phyloP scores from a whole-genome alignment of 2,797 vertebrate species.

The Spondyliosoma cantharus region DNA sequence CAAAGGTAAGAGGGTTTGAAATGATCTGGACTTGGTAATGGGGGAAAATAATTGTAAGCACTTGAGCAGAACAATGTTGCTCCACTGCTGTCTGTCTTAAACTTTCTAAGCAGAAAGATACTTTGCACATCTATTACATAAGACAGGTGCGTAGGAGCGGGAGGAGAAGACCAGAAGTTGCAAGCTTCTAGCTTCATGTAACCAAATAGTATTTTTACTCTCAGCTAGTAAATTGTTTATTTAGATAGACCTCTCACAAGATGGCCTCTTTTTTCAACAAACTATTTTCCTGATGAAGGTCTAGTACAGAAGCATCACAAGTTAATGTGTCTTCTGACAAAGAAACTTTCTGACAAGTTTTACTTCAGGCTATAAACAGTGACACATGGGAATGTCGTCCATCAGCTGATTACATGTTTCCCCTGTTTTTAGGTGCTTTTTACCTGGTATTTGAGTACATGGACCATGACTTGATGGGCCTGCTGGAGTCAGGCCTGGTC shows the following conservation, averaged over 20 bases:
- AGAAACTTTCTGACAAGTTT: neutral
- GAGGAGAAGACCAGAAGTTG: no score
- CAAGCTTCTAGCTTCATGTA: no score
- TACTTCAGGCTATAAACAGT: neutral
- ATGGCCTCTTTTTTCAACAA: no score
- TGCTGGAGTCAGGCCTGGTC: conserved; percentile 97
- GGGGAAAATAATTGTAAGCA: neutral
- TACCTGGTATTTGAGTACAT: conserved; percentile 99
- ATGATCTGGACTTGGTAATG: neutral
- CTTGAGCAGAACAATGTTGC: neutral
- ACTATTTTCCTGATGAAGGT: no score
- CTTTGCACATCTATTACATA: no score
- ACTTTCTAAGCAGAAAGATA: no score
- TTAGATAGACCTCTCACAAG: no score
- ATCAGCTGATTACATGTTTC: neutral
- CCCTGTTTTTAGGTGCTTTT: conserved; percentile 89
- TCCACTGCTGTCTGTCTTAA: neutral
- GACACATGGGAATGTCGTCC: neutral
- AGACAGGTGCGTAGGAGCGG: no score
- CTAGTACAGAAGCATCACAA: no score
- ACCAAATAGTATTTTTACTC: no score
- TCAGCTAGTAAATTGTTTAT: no score
- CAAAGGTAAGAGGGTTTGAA: conserved; percentile 87
- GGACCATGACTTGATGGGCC: conserved; percentile 99
- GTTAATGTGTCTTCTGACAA: no score